These are phyloP conservation scores for Cartodere bifasciata DNA, from an alignment of 2,888 invertebrate genomes.

Conservation along the genomic window DNA sequence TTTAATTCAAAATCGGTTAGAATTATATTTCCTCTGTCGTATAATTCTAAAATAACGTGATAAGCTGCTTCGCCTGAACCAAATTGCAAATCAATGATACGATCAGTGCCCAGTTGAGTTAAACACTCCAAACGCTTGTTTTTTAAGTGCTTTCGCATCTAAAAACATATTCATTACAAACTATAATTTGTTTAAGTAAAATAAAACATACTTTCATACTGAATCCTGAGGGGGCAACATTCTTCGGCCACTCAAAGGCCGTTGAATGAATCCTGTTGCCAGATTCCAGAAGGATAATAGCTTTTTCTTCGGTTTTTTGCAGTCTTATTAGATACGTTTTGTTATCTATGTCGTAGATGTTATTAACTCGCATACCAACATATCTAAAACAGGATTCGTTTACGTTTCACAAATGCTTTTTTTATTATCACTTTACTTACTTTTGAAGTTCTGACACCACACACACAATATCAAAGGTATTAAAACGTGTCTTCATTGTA, in stretches of 20 bases:
- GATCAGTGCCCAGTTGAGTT: slow-evolving; percentile 79
- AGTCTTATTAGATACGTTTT: slow-evolving; percentile 88
- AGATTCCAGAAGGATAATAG: slow-evolving; percentile 81
- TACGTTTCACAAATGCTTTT: too few species aligned
- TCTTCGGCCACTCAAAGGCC: slow-evolving; percentile 97
- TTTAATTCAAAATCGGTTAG: slow-evolving; percentile 82
- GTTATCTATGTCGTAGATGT: slow-evolving; percentile 95
- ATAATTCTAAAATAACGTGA: slow-evolving; percentile 89
- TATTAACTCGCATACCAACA: slow-evolving; percentile 86
- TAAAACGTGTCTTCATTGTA: slow-evolving; percentile 93
- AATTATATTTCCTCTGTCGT: slow-evolving; percentile 91
- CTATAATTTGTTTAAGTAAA: neutral
- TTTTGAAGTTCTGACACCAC: slow-evolving; percentile 75
- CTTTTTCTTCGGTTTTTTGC: slow-evolving; percentile 77
- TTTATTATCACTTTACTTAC: slow-evolving; percentile 36
- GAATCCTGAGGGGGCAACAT: slow-evolving; percentile 87
- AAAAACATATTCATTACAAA: slow-evolving; percentile 22
- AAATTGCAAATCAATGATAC: slow-evolving; percentile 91
- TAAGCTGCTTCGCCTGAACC: slow-evolving; percentile 87
- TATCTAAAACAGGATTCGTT: slow-evolving; percentile 42
- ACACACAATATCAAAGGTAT: slow-evolving; percentile 85
- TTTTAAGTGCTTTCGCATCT: slow-evolving; percentile 91
- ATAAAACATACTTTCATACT: slow-evolving; percentile 74
- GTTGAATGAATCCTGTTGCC: slow-evolving; percentile 90
- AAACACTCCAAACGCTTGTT: slow-evolving; percentile 86